A percentile compares a stretch with the other conserved stretches of the same genome.
Evolutionary conservation across 2,113 vertebrate species (phyloP).

Genomic region (Leptobrachium leishanense): DNA sequence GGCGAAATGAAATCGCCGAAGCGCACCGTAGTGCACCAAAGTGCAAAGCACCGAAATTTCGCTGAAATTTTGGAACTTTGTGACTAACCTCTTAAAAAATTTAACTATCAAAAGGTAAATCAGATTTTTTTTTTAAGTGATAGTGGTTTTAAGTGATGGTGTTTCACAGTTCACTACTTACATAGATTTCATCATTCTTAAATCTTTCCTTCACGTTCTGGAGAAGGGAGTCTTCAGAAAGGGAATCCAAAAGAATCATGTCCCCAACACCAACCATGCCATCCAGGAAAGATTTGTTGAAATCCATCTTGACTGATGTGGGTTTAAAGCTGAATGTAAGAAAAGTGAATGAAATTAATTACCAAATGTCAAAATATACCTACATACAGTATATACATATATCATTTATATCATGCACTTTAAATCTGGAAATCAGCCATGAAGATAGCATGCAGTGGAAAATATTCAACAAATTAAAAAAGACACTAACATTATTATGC

Average conservation of each 20-base stretch:
- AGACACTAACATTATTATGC: no score
- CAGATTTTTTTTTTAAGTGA: no score
- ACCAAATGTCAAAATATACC: no score
- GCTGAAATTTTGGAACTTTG: no score
- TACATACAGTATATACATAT: no score
- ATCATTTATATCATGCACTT: no score
- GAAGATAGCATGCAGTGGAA: no score
- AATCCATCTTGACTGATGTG: constrained; percentile 52
- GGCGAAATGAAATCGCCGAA: no score
- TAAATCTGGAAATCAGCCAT: no score
- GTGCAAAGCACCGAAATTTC: no score
- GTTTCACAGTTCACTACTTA: constrained; percentile 51
- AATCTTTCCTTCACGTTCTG: constrained; percentile 68
- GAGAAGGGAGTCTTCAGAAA: constrained; percentile 67
- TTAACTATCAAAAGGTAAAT: neutral
- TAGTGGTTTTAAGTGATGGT: neutral
- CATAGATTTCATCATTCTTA: constrained; percentile 67
- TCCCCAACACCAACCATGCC: constrained; percentile 63
- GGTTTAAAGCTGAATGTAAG: neutral
- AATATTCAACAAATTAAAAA: no score
- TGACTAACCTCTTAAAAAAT: neutral
- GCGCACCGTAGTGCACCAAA: no score
- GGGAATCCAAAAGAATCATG: constrained; percentile 71
- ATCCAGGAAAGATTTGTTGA: constrained; percentile 52
- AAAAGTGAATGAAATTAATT: neutral